Conservation (phyloP, 2,113 vertebrate species). For the Capreolus pygargus region DNA sequence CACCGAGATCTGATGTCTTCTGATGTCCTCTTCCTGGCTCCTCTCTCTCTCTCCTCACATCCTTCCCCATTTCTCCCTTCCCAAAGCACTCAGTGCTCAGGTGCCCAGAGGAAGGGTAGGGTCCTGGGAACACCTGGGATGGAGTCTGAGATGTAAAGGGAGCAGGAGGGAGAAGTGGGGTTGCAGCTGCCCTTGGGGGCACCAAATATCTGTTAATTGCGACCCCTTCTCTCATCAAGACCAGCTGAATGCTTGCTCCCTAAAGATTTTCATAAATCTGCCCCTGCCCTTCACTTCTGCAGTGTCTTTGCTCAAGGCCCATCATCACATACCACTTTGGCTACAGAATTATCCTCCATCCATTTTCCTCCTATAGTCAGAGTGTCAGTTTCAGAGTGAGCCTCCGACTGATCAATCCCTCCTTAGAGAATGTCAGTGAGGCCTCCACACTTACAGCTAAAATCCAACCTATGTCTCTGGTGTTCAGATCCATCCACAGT, state of each 20-base stretch:
- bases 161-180: not conserved
- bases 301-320: not conserved
- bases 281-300: not conserved
- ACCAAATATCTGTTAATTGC: not conserved
- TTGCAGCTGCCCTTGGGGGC: not conserved
- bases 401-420: not conserved
- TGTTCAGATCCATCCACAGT: not conserved
- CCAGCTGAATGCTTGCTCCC: not conserved
- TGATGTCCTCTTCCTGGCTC: not conserved
- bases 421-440: not conserved
- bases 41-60: too few relatives aligned
- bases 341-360: not conserved
- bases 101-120: not conserved
- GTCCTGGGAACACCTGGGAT: not conserved
- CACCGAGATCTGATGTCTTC: not conserved
- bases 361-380: not conserved
- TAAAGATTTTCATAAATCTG: not conserved
- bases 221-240: not conserved
- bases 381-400: not conserved
- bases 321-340: not conserved
- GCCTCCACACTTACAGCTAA: too few relatives aligned
- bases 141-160: not conserved
- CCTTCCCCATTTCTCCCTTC: not conserved
- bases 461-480: not conserved
- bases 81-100: not conserved